phyloP scores from a whole-genome alignment of 2,113 vertebrate genomes.

The Tiliqua scincoides region DNA sequence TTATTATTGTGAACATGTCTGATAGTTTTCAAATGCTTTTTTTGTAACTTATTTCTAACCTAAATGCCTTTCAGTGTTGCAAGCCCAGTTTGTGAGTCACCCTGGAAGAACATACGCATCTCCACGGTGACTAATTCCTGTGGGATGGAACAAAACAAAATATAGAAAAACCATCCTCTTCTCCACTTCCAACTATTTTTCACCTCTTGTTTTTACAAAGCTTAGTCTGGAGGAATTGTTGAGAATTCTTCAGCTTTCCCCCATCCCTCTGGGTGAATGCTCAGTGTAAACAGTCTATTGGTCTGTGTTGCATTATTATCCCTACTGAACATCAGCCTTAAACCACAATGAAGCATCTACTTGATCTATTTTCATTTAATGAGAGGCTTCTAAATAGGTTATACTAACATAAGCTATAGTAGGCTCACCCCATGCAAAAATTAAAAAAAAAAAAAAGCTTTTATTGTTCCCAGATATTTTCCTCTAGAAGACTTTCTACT shows the following conservation, averaged over 20 bases:
- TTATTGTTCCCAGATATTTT: not conserved
- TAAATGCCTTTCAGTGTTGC: constrained; percentile 50
- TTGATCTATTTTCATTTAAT: not conserved
- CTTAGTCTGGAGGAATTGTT: not conserved
- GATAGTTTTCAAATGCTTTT: constrained; percentile 11
- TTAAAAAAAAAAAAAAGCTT: not conserved
- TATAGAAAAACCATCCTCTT: constrained; percentile 40
- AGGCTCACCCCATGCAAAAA: not conserved
- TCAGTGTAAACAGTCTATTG: constrained; percentile 30
- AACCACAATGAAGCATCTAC: constrained; percentile 10
- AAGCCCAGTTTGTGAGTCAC: constrained; percentile 62
- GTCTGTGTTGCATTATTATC: not conserved
- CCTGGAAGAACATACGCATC: constrained; percentile 63
- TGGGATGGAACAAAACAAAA: constrained; percentile 23
- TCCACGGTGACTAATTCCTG: constrained; percentile 72
- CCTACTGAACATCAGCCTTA: constrained; percentile 14
- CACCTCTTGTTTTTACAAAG: constrained; percentile 1
- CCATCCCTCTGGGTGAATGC: not conserved
- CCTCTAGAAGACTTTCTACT: constrained; percentile 38
- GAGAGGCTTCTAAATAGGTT: constrained; percentile 24
- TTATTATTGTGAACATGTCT: not conserved
- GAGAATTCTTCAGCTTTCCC: not conserved
- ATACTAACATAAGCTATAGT: not conserved
- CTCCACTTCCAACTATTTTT: constrained; percentile 43
- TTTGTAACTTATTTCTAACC: constrained; percentile 37